Conservation (phyloP, 1,140 invertebrate genomes). For the Brachionus manjavacas region DNA sequence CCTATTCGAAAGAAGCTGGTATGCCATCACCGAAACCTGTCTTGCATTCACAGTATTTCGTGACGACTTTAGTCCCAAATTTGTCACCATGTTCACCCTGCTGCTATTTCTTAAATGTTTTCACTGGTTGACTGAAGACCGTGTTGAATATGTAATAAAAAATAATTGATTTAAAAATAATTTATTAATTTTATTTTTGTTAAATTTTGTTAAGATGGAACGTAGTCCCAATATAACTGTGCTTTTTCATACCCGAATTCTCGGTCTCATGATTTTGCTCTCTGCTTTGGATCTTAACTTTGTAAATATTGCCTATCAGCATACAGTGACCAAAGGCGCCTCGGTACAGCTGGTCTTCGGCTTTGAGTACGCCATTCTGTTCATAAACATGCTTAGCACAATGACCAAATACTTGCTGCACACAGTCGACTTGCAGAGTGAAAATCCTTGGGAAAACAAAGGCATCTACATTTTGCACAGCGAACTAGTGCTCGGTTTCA, state of each 20-base stretch:
- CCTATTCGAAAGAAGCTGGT: slow-evolving; percentile 95
- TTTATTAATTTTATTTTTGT: slow-evolving; percentile 20
- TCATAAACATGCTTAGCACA: slow-evolving; percentile 88
- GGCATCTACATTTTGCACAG: slow-evolving; percentile 93
- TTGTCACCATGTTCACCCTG: slow-evolving; percentile 93
- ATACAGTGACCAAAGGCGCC: slow-evolving; percentile 85
- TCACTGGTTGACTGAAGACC: slow-evolving; percentile 97
- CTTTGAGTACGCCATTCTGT: slow-evolving; percentile 95
- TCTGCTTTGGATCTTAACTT: slow-evolving; percentile 79
- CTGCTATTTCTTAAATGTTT: slow-evolving; percentile 96
- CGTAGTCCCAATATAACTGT: slow-evolving; percentile 91
- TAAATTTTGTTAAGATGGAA: slow-evolving; percentile 82
- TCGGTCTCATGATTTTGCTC: slow-evolving; percentile 69
- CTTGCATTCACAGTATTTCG: slow-evolving; percentile 97
- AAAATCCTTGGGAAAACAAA: slow-evolving; percentile 98
- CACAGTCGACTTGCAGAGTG: slow-evolving; percentile 83
- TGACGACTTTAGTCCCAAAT: slow-evolving; percentile 97
- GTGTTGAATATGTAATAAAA: slow-evolving; percentile 86
- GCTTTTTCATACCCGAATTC: slow-evolving; percentile 86
- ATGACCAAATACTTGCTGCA: slow-evolving; percentile 91
- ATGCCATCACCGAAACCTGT: slow-evolving; percentile 96
- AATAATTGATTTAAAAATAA: slow-evolving; percentile 25
- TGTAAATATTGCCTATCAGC: slow-evolving; percentile 87
- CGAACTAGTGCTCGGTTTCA: slow-evolving; percentile 76
- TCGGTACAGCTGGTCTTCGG: slow-evolving; percentile 98